Evolutionary conservation across 2,113 vertebrate species (phyloP).

Genomic region (Aleadryas rufinucha): DNA sequence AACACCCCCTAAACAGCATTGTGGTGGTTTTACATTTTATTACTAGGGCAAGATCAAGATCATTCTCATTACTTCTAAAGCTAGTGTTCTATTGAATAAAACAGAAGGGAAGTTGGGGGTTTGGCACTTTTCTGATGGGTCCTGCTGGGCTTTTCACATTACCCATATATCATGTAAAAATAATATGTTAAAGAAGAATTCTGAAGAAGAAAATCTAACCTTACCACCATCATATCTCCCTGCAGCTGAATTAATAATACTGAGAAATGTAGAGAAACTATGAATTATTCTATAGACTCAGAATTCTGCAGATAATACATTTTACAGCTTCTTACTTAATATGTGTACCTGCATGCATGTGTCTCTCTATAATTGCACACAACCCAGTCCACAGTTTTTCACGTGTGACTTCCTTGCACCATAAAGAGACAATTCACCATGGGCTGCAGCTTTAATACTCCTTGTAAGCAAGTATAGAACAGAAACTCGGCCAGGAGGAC

Average conservation of each 20-base stretch:
- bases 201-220: not conserved
- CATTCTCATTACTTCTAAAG: not conserved
- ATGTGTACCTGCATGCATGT: not conserved
- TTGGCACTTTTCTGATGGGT: not conserved
- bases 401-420: not conserved
- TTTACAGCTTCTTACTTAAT: not conserved
- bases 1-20: not conserved
- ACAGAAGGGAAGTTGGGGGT: not conserved
- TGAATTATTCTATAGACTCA: not conserved
- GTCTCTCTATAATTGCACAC: not conserved
- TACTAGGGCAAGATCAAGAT: not conserved
- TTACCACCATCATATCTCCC: not conserved
- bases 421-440: not conserved
- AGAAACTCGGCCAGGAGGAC: not conserved
- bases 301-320: not conserved
- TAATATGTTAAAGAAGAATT: not conserved
- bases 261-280: not conserved
- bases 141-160: not conserved
- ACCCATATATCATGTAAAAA: not conserved
- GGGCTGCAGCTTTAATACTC: not conserved
- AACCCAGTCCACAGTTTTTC: not conserved
- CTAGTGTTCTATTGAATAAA: not conserved
- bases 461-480: not conserved
- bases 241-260: not conserved
- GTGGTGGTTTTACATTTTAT: not conserved